phyloP scores from a whole-genome alignment of 1,140 invertebrate species.

The Danaus melanippus region DNA sequence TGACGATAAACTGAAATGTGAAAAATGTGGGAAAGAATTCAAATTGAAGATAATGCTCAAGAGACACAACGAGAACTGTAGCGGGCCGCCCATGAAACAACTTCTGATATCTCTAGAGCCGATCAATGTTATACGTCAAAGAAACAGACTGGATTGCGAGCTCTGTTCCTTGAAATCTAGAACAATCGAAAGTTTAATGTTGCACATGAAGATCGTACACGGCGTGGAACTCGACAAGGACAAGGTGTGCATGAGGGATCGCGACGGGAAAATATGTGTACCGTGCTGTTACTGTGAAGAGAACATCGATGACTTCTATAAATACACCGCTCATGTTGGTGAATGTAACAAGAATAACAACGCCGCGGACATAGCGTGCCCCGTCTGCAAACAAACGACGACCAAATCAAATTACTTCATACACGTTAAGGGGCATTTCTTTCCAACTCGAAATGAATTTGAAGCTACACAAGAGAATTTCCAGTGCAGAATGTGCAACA shows the following conservation, averaged over 20 bases:
- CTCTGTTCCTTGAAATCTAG: slow-evolving; percentile 49
- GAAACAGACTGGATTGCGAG: slow-evolving; percentile 29
- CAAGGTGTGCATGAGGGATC: slow-evolving; percentile 1
- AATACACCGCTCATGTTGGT: slow-evolving; percentile 41
- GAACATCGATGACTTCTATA: slow-evolving; percentile 42
- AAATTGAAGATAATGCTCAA: slow-evolving; percentile 55
- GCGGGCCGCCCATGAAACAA: slow-evolving; percentile 26
- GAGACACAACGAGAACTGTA: slow-evolving; percentile 34
- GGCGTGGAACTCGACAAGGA: slow-evolving; percentile 42
- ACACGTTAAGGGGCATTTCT: slow-evolving; percentile 42
- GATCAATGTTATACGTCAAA: slow-evolving; percentile 29
- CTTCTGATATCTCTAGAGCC: slow-evolving; percentile 46
- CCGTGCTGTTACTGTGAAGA: slow-evolving; percentile 50
- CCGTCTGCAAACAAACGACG: slow-evolving; percentile 36
- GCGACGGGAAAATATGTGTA: slow-evolving; percentile 26
- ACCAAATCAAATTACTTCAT: slow-evolving; percentile 36
- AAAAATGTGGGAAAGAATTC: slow-evolving; percentile 58
- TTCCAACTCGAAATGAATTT: slow-evolving; percentile 15
- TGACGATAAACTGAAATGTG: slow-evolving; percentile 49
- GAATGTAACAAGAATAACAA: slow-evolving; percentile 34
- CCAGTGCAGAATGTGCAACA: slow-evolving; percentile 57
- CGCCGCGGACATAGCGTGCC: slow-evolving; percentile 30
- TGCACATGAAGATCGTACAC: slow-evolving; percentile 53
- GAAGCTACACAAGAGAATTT: slow-evolving; percentile 13
- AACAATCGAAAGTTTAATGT: slow-evolving; percentile 42